A percentile compares a stretch with the other conserved stretches of the same genome.
Conservation (phyloP, 2,113 vertebrate genomes). For the Poecile atricapillus region DNA sequence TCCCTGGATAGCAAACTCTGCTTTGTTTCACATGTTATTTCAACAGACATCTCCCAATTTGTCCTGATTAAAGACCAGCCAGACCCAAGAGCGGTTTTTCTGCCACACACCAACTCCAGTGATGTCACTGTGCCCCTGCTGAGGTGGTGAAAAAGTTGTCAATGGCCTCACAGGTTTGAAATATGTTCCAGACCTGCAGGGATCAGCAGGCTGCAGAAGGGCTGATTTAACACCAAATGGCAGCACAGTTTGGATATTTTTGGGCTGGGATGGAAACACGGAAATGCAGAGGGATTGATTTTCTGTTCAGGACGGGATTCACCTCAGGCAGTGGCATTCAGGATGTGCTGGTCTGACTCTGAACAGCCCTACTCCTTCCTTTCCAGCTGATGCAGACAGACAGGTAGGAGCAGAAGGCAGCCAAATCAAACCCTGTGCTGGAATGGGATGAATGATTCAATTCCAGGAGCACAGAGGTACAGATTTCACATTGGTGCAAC, state of each 20-base stretch:
- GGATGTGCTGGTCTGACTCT: accelerated
- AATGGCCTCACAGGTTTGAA: background rate
- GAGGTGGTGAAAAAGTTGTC: background rate
- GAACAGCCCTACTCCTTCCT: background rate
- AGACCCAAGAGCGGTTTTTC: background rate
- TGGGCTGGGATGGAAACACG: background rate
- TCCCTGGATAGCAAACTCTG: background rate
- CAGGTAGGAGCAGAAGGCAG: background rate
- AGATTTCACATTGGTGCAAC: background rate
- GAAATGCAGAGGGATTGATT: background rate
- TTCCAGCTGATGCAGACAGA: background rate
- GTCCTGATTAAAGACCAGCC: background rate
- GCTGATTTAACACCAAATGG: background rate
- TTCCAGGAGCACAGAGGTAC: background rate
- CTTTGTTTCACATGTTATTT: accelerated
- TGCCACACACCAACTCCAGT: background rate
- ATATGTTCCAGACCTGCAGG: background rate
- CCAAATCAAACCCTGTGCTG: background rate
- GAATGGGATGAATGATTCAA: background rate
- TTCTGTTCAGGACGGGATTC: background rate
- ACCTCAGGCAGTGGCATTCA: background rate
- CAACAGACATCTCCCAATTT: background rate
- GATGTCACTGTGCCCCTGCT: background rate
- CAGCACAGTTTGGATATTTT: background rate
- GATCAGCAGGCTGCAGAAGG: background rate